phyloP scores from a whole-genome alignment of 2,797 vertebrate species.

The Monodelphis domestica region DNA sequence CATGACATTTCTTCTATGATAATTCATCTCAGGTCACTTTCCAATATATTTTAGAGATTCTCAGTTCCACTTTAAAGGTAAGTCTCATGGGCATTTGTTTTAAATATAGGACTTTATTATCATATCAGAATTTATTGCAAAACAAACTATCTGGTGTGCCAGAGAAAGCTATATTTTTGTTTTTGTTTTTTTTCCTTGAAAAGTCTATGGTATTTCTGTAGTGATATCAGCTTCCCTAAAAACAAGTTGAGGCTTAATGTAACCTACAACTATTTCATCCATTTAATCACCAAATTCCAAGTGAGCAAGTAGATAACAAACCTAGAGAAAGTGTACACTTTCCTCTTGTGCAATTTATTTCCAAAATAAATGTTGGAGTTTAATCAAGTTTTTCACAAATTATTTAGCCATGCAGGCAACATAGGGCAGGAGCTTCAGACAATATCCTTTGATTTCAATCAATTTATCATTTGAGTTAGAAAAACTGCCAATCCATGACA shows the following conservation, averaged over 20 bases:
- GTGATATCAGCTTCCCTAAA: neutral
- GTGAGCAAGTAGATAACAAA: neutral
- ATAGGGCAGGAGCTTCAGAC: constrained; percentile 50
- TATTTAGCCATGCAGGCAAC: constrained; percentile 42
- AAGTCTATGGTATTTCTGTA: neutral
- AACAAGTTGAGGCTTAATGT: neutral
- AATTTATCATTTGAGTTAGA: constrained; percentile 60
- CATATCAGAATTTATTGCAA: neutral
- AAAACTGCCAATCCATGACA: constrained; percentile 58
- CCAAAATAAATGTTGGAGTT: constrained; percentile 36
- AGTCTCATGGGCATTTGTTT: constrained; percentile 20
- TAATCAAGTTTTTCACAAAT: constrained; percentile 55
- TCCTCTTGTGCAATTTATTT: constrained; percentile 46
- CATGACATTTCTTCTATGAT: neutral
- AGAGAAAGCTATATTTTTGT: neutral
- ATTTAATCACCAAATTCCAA: constrained; percentile 4
- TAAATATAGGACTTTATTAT: neutral
- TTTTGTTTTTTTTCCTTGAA: neutral
- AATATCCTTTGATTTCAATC: constrained; percentile 73
- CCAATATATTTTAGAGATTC: constrained; percentile 14
- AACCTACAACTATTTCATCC: neutral
- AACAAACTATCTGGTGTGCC: neutral
- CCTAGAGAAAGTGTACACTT: neutral
- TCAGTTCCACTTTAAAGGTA: neutral
- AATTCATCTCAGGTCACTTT: constrained; percentile 1